Base-by-base conservation (phyloP, 2,888 invertebrate genomes). In the Octonoba sinensis region DNA sequence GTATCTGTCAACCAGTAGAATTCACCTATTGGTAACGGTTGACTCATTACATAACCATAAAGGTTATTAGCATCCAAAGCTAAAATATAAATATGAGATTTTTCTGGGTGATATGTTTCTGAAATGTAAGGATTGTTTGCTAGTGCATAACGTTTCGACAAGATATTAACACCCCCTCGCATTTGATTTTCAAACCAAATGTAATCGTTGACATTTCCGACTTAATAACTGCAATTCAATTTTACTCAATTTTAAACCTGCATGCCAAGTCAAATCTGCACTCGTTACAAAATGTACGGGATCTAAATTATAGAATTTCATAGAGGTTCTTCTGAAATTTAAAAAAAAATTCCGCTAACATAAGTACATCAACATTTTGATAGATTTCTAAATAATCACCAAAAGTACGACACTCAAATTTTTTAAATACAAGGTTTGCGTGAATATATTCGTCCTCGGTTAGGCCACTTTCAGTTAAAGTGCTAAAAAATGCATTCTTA, bases 231-330 rank as follows among this genome's bases (percentile, higher is more conserved):
- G 84, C 57, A 87, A 77, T 67, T 85, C 62, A 47, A 86, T 84
- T 57, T 77, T 73, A 22, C 86, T 86, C 18, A 76, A 83, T 82
- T 87, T 87, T 24, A 88, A 27, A 79, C 77, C 85, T 18, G 86
- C 86, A 84, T 85, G 85, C 86, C 87, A 87, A 54, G 86, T 84
- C 36, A 87, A 83, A 18, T 56, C 44, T 22, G 74, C 22, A 8
- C 36, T n/a, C 15, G 72, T 49, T 51, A 36, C 27, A 27, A 62
- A 72, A 72, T 62, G 51, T 6, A 54, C 1, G 20, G 72, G 51
- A n/a, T 72, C 72, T 13, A 72, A 36, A 22, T 47, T 47, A 47
- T 56, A 74, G 15, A 24, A 65, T 22, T 57, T 57, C 24, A 66
- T n/a, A 46, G 15, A 18, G 13, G 57, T 54, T 16, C 18, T 16